Evolutionary conservation across 64 coral and sea anemone genomes (phyloP).

Genomic region (Trachythela sp.): DNA sequence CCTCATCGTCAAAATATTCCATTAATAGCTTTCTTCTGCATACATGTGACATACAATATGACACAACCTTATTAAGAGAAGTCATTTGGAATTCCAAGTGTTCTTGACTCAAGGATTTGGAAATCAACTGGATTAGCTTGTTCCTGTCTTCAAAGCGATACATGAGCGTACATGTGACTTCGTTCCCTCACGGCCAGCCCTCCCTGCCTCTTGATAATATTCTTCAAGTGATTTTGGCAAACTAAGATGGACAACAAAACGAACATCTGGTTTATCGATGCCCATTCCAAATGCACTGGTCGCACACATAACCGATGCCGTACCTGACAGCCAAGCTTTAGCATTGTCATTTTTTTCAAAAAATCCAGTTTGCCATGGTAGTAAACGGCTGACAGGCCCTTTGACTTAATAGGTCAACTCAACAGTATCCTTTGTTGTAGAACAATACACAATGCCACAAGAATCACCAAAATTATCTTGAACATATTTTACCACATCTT

Average conservation of each 20-base stretch:
- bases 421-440: constrained; percentile 16
- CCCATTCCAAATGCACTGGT: constrained; percentile 34
- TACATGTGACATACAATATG: too few species aligned
- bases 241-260: constrained; percentile 45
- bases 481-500: constrained; percentile 5
- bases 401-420: constrained; percentile 12
- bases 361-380: constrained; percentile 15
- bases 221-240: constrained; percentile 29
- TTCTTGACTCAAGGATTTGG: background rate
- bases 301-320: constrained; percentile 21
- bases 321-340: background rate
- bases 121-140: background rate
- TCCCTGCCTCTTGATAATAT: constrained; percentile 35
- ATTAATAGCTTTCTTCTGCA: too few species aligned
- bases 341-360: background rate
- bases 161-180: constrained; percentile 15
- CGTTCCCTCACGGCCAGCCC: constrained; percentile 38
- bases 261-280: constrained; percentile 36
- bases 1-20: too few species aligned
- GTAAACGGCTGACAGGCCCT: background rate
- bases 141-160: constrained; percentile 17
- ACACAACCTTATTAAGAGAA: background rate
- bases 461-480: background rate
- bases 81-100: background rate
- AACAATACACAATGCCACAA: constrained; percentile 20